Percentiles rank a stretch among this genome's conserved stretches.
Evolutionary conservation across 1,140 invertebrate species (phyloP).

Genomic region (Grapholita molesta): DNA sequence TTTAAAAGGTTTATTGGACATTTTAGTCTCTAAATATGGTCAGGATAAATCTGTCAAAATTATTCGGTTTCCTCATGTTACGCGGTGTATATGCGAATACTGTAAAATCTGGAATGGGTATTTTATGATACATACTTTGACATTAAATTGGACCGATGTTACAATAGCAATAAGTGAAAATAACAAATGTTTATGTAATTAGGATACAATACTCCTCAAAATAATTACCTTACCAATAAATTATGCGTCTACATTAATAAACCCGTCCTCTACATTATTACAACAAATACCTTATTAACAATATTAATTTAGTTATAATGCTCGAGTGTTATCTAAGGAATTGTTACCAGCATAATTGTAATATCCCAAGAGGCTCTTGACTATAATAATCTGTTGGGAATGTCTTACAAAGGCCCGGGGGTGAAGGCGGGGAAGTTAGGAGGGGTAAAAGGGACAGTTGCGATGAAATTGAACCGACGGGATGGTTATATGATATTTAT

Average conservation of each 20-base stretch:
- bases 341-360: conserved; percentile 6
- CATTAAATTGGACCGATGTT: no score
- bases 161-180: not conserved
- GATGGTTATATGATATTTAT: not conserved
- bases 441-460: not conserved
- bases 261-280: not conserved
- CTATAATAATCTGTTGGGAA: not conserved
- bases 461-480: not conserved
- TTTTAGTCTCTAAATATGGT: no score
- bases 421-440: not conserved
- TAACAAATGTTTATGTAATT: not conserved
- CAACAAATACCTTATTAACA: conserved; percentile 4
- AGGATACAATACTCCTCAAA: not conserved
- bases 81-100: no score
- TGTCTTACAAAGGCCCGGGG: conserved; percentile 1
- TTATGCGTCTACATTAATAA: not conserved
- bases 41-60: no score
- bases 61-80: no score
- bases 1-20: no score
- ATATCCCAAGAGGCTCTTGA: not conserved
- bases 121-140: no score
- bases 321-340: not conserved
- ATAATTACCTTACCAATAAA: not conserved
- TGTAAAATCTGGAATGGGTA: no score
- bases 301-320: conserved; percentile 15